Percentiles rank a stretch among this genome's conserved stretches.
phyloP scores from a whole-genome alignment of 1,140 invertebrate species.

The Arctopsyche grandis region DNA sequence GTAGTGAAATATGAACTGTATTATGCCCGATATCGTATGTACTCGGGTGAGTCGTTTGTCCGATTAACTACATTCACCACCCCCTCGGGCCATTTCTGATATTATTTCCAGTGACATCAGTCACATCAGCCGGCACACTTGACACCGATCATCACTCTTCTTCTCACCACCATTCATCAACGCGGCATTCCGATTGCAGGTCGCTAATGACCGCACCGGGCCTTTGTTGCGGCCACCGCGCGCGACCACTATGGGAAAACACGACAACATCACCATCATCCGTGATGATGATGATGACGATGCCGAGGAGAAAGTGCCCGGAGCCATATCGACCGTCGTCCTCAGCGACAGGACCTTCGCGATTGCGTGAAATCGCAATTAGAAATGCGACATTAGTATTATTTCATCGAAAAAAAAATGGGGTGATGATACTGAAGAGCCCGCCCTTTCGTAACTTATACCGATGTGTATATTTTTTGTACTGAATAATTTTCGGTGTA shows the following conservation, averaged over 20 bases:
- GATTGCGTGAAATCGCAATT: conserved; percentile 6
- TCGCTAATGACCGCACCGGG: conserved; percentile 9
- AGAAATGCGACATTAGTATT: not conserved
- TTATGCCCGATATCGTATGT: too few species aligned
- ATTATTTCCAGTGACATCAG: conserved; percentile 26
- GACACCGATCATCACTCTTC: conserved; percentile 29
- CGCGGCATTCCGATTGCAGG: conserved; percentile 4
- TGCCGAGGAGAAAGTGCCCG: not conserved
- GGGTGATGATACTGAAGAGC: not conserved
- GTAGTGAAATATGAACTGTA: not conserved
- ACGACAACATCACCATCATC: too few species aligned
- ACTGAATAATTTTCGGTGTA: not conserved
- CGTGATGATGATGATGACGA: conserved; percentile 10
- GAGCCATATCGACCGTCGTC: not conserved
- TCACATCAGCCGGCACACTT: conserved; percentile 1
- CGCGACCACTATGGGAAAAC: not conserved
- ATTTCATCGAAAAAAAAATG: not conserved
- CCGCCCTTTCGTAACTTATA: not conserved
- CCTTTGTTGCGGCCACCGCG: conserved; percentile 6
- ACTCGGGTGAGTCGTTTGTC: too few species aligned
- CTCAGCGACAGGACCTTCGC: not conserved
- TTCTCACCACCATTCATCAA: conserved; percentile 11
- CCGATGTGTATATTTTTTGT: not conserved
- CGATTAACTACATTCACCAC: too few species aligned
- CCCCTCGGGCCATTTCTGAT: not conserved